These are phyloP conservation scores for Melikaiella ostensackeni DNA, from an alignment of 2,888 invertebrate genomes.

Conservation along the genomic window DNA sequence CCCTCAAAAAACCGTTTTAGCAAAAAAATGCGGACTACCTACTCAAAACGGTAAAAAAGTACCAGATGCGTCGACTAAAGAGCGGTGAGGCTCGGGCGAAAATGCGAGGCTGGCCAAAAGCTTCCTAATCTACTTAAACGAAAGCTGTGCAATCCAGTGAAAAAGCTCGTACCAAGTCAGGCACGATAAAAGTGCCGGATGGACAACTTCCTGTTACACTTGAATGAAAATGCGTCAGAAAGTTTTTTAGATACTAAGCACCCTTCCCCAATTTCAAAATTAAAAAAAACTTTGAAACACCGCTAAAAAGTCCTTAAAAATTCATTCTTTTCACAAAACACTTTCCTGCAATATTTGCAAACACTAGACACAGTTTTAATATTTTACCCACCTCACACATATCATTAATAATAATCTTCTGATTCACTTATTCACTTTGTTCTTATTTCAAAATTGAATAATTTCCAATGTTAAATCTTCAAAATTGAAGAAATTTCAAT, in stretches of 20 bases:
- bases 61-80: too few species aligned
- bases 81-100: not conserved
- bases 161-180: constrained; percentile 24
- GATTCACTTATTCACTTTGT: too few species aligned
- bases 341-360: not conserved
- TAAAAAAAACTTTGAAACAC: not conserved
- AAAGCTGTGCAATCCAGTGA: constrained; percentile 23
- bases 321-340: not conserved
- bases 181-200: constrained; percentile 10
- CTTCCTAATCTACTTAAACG: constrained; percentile 31
- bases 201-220: constrained; percentile 14
- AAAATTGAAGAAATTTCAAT: too few species aligned
- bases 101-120: constrained; percentile 2
- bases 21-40: too few species aligned
- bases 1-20: too few species aligned
- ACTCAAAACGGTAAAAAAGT: too few species aligned
- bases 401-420: too few species aligned
- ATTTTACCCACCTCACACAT: too few species aligned
- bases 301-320: not conserved
- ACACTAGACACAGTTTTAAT: not conserved
- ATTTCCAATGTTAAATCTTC: too few species aligned
- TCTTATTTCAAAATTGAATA: too few species aligned
- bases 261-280: not conserved
- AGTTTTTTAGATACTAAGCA: not conserved
- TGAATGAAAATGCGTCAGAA: not conserved